Percentiles rank a stretch among this genome's conserved stretches.
phyloP scores from a whole-genome alignment of 2,888 invertebrate genomes.

The Trissoscelio sp. region DNA sequence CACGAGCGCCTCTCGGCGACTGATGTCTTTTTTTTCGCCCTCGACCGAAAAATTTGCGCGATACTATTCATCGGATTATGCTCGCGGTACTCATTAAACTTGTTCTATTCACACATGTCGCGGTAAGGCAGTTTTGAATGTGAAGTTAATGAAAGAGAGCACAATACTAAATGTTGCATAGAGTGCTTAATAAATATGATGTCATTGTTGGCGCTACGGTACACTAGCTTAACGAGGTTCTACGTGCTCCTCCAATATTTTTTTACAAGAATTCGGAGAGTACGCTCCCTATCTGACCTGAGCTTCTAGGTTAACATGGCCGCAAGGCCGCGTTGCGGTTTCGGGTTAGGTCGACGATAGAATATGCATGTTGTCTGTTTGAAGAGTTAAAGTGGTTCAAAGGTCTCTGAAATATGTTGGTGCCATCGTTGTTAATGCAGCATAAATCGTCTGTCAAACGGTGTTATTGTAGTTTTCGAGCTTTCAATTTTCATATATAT shows the following conservation, averaged over 20 bases:
- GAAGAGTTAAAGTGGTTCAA: constrained; percentile 78
- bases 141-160: constrained; percentile 48
- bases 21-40: constrained; percentile 29
- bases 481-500: constrained; percentile 46
- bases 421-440: constrained; percentile 61
- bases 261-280: constrained; percentile 46
- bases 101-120: constrained; percentile 47
- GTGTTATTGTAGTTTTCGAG: constrained; percentile 37
- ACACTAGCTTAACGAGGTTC: constrained; percentile 48
- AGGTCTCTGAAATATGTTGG: constrained; percentile 73
- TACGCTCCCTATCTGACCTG: constrained; percentile 44
- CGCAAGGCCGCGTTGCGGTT: constrained; percentile 77
- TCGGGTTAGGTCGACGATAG: constrained; percentile 77
- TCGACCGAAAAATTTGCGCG: constrained; percentile 27
- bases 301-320: constrained; percentile 75
- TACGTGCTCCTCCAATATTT: constrained; percentile 50
- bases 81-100: constrained; percentile 52
- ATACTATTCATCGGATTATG: constrained; percentile 38
- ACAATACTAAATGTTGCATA: constrained; percentile 53
- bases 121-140: constrained; percentile 42
- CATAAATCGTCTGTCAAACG: constrained; percentile 59
- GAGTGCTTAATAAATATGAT: constrained; percentile 61
- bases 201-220: constrained; percentile 42
- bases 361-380: constrained; percentile 79
- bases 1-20: background rate